Base-by-base conservation (phyloP, 2,113 vertebrate genomes). In the Eleginops maclovinus region DNA sequence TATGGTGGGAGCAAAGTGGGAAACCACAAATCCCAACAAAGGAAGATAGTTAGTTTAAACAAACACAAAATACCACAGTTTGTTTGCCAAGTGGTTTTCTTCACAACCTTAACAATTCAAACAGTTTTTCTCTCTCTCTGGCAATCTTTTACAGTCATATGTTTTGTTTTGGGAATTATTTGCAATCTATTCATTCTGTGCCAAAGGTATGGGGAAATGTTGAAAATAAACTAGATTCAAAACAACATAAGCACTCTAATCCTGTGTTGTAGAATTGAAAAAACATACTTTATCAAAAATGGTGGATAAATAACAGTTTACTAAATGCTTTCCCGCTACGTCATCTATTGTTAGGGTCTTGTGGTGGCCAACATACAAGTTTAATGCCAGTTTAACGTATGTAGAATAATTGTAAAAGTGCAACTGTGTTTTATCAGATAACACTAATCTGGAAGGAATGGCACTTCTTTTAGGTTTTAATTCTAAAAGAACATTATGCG, bases 401-500 rank as follows among this genome's bases (percentile, higher is more conserved):
- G 3, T 19, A 17, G 5, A 22, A 55, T 22, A 4, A 53, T 41
- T 1, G 24, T 17, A 3, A 28, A 72, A 50, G 53, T 46, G 10
- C 36, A 63, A 36, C 15, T 22, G 21, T 41, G 17, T 66, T 78
- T 56, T 9, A 65, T 70, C 13, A 17, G 15, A 56, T 19, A 0
- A 43, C n/a, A 16, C 14, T 22, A 7, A 51, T 44, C 12, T 22
- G 16, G 21, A 21, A 10, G 66, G 67, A 49, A 54, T 21, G 26
- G 28, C 31, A 12, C 36, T 41, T 66, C 69, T 49, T 46, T 47
- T 24, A 56, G 22, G n/a, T 51, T 74, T 56, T 72, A 31, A 71
- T 49, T 36, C 28, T 36, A 26, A 71, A 28, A 73, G 24, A 72
- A 72, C 19, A 76, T 54, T 71, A 69, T 61, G 54, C 28, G 3